A percentile compares a stretch with the other conserved stretches of the same genome.
Conservation (phyloP, 2,888 invertebrate species). For the Lomographa bimaculata region DNA sequence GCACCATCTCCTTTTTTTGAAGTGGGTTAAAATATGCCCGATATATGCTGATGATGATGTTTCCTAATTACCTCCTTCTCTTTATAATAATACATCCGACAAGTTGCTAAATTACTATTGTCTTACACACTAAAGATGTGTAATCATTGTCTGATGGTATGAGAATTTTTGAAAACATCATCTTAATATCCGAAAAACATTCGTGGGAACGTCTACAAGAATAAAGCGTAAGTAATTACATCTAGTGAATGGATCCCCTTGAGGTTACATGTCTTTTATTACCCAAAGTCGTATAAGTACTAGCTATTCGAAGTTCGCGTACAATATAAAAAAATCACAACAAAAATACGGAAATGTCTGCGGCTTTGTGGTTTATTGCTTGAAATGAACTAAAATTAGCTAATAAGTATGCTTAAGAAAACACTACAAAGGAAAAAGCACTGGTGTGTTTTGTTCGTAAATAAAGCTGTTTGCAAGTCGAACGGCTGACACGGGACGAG, state of each 20-base stretch:
- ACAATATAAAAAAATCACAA: slow-evolving; percentile 59
- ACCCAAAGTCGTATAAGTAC: slow-evolving; percentile 15
- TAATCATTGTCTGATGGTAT: slow-evolving; percentile 1
- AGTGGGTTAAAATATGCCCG: too few species aligned
- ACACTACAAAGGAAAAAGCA: slow-evolving; percentile 39
- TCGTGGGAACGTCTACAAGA: slow-evolving; percentile 33
- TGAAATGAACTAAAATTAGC: slow-evolving; percentile 41
- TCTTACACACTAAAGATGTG: slow-evolving; percentile 1
- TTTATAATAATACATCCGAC: too few species aligned
- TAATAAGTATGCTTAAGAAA: slow-evolving; percentile 40
- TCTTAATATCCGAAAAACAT: slow-evolving; percentile 17
- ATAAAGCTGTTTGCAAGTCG: slow-evolving; percentile 22
- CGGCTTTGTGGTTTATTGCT: slow-evolving; percentile 61
- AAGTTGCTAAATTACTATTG: neutral
- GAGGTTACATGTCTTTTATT: slow-evolving; percentile 17
- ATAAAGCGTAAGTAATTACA: slow-evolving; percentile 28
- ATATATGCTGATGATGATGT: too few species aligned
- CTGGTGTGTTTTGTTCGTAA: slow-evolving; percentile 34
- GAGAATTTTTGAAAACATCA: slow-evolving; percentile 8
- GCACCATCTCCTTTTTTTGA: too few species aligned
- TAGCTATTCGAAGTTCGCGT: slow-evolving; percentile 27
- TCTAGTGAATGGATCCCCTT: slow-evolving; percentile 27
- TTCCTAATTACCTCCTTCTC: too few species aligned
- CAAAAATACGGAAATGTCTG: slow-evolving; percentile 61
- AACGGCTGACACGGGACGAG: slow-evolving; percentile 12